A percentile compares a stretch with the other conserved stretches of the same genome.
These are phyloP conservation scores for Rhyacophila brunnea DNA, from an alignment of 1,140 invertebrate genomes.

Conservation along the genomic window DNA sequence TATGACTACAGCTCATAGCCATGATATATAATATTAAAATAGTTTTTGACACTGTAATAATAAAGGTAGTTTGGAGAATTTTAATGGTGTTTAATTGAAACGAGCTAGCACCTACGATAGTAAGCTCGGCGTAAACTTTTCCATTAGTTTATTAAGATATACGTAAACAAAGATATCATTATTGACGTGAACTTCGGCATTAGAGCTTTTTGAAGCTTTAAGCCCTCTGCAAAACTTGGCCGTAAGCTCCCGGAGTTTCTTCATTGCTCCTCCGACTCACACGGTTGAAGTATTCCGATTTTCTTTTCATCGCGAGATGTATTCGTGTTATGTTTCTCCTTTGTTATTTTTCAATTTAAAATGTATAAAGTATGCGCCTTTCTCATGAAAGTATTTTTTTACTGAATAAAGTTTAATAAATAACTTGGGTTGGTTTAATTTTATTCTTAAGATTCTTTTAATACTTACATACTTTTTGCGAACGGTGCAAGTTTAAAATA, in stretches of 20 bases:
- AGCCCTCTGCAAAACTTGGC: conserved; percentile 16
- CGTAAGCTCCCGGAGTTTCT: conserved; percentile 11
- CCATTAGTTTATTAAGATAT: conserved; percentile 34
- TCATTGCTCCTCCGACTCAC: too few relatives aligned
- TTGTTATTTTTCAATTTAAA: conserved; percentile 23
- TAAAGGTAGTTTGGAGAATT: too few relatives aligned
- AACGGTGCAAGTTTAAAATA: too few relatives aligned
- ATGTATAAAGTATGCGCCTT: conserved; percentile 11
- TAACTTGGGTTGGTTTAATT: background rate
- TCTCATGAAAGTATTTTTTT: background rate
- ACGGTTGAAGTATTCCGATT: too few relatives aligned
- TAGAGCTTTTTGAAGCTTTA: conserved; percentile 13
- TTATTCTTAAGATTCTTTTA: background rate
- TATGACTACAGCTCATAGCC: too few relatives aligned
- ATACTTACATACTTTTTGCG: conserved; percentile 12
- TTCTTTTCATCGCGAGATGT: too few relatives aligned
- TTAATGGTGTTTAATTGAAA: too few relatives aligned
- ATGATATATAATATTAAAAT: too few relatives aligned
- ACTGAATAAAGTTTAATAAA: background rate
- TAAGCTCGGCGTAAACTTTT: conserved; percentile 17
- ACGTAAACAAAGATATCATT: conserved; percentile 29
- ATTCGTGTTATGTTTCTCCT: background rate
- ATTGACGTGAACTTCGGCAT: conserved; percentile 33
- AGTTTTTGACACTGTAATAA: too few relatives aligned
- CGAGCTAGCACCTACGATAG: too few relatives aligned